Evolutionary conservation across 2,113 vertebrate genomes (phyloP).

Genomic region (Mola mola): DNA sequence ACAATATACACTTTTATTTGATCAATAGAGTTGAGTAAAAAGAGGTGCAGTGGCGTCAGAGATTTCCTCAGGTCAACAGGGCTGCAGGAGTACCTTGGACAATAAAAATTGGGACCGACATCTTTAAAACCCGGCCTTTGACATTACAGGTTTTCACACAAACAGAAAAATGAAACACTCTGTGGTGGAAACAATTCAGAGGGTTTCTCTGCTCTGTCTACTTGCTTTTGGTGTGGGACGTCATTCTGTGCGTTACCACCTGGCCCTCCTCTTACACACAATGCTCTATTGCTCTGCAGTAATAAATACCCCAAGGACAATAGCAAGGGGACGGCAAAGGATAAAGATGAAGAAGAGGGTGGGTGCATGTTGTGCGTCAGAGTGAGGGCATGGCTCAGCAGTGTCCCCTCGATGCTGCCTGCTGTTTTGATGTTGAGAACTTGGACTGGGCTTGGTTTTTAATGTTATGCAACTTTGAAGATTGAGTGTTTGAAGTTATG

Average conservation of each 20-base stretch:
- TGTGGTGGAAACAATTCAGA: conserved; percentile 22
- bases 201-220: conserved; percentile 10
- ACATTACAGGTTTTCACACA: background rate
- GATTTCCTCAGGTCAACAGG: background rate
- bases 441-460: conserved; percentile 70
- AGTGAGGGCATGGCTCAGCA: conserved; percentile 60
- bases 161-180: conserved; percentile 8
- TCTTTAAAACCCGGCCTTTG: background rate
- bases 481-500: conserved; percentile 81
- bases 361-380: conserved; percentile 54
- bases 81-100: background rate
- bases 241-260: conserved; percentile 51
- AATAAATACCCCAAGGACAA: conserved; percentile 62
- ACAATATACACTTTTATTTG: too few relatives aligned
- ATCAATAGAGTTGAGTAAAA: background rate
- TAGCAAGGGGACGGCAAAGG: conserved; percentile 55
- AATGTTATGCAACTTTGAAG: conserved; percentile 84
- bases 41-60: background rate
- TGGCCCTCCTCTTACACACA: conserved; percentile 56
- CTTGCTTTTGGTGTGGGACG: conserved; percentile 28
- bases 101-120: too few relatives aligned
- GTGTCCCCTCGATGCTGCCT: conserved; percentile 67
- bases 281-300: conserved; percentile 20
- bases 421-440: conserved; percentile 74
- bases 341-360: conserved; percentile 64